phyloP scores from a whole-genome alignment of 2,888 invertebrate genomes.

The Pocota personata region DNA sequence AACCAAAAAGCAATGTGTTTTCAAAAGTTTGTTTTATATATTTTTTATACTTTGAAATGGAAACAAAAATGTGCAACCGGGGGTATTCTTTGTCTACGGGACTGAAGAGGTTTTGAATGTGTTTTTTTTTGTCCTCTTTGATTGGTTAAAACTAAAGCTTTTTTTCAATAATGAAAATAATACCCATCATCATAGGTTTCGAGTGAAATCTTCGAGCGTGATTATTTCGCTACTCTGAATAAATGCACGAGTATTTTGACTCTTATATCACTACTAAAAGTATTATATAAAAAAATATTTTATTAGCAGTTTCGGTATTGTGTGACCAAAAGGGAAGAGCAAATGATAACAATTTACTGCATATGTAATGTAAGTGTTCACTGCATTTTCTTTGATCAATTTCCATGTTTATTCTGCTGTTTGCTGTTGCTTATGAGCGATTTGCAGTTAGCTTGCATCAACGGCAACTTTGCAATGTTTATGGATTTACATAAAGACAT shows the following conservation, averaged over 20 bases:
- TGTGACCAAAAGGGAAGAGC: background rate
- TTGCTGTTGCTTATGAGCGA: conserved; percentile 7
- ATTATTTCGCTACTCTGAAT: background rate
- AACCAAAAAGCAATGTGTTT: too few species aligned
- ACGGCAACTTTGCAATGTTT: background rate
- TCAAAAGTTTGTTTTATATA: too few species aligned
- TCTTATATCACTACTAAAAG: background rate
- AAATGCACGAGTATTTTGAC: background rate
- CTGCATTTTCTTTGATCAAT: conserved; percentile 10
- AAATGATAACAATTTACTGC: conserved; percentile 17
- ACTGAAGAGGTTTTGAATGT: too few species aligned
- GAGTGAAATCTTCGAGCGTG: conserved; percentile 5
- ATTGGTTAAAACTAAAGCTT: too few species aligned
- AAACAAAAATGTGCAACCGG: too few species aligned
- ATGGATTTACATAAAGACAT: too few species aligned
- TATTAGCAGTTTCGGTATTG: background rate
- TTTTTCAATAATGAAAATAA: too few species aligned
- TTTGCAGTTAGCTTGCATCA: conserved; percentile 17
- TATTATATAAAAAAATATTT: background rate
- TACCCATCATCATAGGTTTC: background rate
- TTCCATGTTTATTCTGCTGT: conserved; percentile 24
- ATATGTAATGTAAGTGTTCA: conserved; percentile 8
- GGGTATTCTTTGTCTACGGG: too few species aligned
- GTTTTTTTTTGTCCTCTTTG: too few species aligned
- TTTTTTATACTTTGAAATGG: too few species aligned